Evolutionary conservation across 2,888 invertebrate species (phyloP), one percentile per base, ranked within the genome.

Genomic region (Thera obeliscata): DNA sequence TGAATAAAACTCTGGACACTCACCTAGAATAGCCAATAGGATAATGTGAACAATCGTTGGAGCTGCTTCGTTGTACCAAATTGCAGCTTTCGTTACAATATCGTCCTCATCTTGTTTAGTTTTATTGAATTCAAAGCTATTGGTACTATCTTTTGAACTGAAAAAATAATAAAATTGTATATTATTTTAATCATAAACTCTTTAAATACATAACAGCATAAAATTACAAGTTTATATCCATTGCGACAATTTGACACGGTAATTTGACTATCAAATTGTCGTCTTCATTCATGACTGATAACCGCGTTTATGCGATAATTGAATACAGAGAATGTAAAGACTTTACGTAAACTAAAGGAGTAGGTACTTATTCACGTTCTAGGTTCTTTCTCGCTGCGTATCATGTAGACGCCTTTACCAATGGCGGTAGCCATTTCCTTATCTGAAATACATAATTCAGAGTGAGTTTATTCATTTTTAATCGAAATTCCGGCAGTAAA

Each of bases 281-380:
- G 78, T 85, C 82, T 85, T 89, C 89, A 79, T 81, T 87, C 90
- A 91, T 91, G 76, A 76, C 65, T 67, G 73, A 64, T 72, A 75
- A 46, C 58, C 52, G 64, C 70, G 68, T 73, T 72, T 76, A 70
- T 66, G 68, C 72, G 74, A 72, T 72, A 74, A 67, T 68, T 69
- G 59, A 62, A 61, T 59, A 57, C 57, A 52, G 72, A 67, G 74
- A 70, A 56, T 67, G 66, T 62, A 56, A 67, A 64, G 68, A 64
- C 33, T 50, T 63, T 72, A 62, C 59, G 56, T 54, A 61, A 58
- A 64, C 2, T 64, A 48, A 57, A 63, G 33, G 9, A 33, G 52
- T 22, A 33, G 8, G 49, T 85, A 87, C 85, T 87, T 81, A 89
- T 88, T 88, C 83, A 89, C 90, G 83, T 87, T 86, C 87, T 85